phyloP scores from a whole-genome alignment of 2,113 vertebrate genomes.

The Platycercus adscitus region DNA sequence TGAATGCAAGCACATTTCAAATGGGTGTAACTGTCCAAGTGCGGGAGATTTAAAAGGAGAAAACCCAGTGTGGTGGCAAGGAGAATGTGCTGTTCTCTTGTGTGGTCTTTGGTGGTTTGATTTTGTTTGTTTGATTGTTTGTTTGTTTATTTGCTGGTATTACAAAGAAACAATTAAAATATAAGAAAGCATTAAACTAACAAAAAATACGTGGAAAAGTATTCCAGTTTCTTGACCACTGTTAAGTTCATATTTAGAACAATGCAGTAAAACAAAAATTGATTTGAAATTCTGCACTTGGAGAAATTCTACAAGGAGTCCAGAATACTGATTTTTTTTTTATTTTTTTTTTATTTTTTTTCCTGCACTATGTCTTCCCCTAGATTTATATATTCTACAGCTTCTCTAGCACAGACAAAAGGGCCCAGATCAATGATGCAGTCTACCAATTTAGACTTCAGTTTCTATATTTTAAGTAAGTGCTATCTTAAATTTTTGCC shows the following conservation, averaged over 20 bases:
- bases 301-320: background rate
- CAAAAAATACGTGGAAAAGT: background rate
- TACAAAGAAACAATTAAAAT: background rate
- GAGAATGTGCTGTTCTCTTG: background rate
- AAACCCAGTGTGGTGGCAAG: background rate
- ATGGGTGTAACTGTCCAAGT: background rate
- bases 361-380: background rate
- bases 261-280: background rate
- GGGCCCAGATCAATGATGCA: conserved; percentile 13
- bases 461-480: conserved; percentile 46
- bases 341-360: too few species aligned
- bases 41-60: background rate
- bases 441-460: background rate
- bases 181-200: background rate
- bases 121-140: background rate
- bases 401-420: background rate
- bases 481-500: background rate
- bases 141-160: background rate
- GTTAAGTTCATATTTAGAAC: background rate
- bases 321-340: background rate
- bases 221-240: background rate
- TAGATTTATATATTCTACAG: background rate
- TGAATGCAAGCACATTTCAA: background rate
- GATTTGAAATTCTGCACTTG: background rate
- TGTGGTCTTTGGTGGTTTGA: background rate